These are phyloP conservation scores for Diorhabda carinulata DNA, from an alignment of 1,140 invertebrate genomes.

Conservation along the genomic window DNA sequence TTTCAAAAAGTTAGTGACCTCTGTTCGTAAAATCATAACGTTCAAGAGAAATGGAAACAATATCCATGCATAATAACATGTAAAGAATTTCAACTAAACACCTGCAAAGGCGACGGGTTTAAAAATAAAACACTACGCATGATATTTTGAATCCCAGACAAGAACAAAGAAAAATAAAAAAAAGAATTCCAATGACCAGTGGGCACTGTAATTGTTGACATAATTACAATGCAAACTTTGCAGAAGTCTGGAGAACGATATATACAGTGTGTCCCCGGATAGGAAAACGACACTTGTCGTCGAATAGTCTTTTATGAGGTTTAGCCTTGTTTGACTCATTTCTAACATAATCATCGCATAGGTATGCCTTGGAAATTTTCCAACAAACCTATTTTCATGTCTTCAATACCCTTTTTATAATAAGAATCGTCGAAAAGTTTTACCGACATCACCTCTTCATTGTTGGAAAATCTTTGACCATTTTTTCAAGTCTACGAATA, in stretches of 20 bases:
- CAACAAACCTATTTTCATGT: too few relatives aligned
- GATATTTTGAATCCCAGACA: not conserved
- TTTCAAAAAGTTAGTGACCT: not conserved
- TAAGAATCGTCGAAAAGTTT: too few relatives aligned
- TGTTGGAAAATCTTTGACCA: too few relatives aligned
- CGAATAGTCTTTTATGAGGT: too few relatives aligned
- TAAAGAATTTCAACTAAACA: not conserved
- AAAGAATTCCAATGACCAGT: not conserved
- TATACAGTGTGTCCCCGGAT: too few relatives aligned
- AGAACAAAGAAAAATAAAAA: not conserved
- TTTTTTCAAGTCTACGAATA: too few relatives aligned
- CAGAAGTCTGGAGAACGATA: not conserved
- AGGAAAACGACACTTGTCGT: too few relatives aligned
- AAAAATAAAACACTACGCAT: not conserved
- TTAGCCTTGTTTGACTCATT: too few relatives aligned
- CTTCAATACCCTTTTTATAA: too few relatives aligned
- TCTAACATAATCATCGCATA: too few relatives aligned
- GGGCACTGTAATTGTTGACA: conserved; percentile 1
- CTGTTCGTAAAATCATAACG: not conserved
- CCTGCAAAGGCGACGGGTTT: not conserved
- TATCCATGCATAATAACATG: not conserved
- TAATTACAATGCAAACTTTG: not conserved
- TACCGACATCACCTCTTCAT: too few relatives aligned
- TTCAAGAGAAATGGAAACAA: not conserved
- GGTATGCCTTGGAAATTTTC: too few relatives aligned